These are phyloP conservation scores for Drosophila algonquin DNA, from an alignment of 2,888 invertebrate genomes.

Conservation along the genomic window DNA sequence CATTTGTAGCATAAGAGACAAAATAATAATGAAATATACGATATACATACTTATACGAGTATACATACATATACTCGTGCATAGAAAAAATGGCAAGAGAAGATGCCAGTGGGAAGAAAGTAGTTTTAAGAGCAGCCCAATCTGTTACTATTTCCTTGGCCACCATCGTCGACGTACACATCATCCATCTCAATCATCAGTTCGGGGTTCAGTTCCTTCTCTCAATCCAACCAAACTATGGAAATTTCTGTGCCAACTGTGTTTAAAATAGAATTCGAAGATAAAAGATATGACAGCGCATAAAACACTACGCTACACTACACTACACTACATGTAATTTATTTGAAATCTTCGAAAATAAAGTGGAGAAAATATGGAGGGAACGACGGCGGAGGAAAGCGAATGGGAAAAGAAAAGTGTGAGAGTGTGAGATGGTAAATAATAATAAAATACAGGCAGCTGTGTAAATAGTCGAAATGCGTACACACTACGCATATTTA, in stretches of 20 bases:
- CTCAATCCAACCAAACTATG: constrained; percentile 48
- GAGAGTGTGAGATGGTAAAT: constrained; percentile 44
- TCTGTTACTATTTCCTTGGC: constrained; percentile 36
- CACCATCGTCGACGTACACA: constrained; percentile 32
- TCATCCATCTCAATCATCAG: constrained; percentile 40
- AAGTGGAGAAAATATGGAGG: constrained; percentile 31
- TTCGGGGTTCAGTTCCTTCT: constrained; percentile 69
- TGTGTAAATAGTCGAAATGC: constrained; percentile 74
- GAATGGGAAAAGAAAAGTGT: not conserved
- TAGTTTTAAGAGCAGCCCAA: constrained; percentile 39
- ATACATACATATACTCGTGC: not conserved
- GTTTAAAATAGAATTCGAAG: constrained; percentile 58
- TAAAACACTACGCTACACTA: constrained; percentile 55
- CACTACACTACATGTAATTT: constrained; percentile 58
- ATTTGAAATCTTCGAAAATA: constrained; percentile 49
- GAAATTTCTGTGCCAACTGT: constrained; percentile 75
- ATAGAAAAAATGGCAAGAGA: constrained; percentile 24
- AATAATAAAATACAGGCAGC: constrained; percentile 62
- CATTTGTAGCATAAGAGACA: constrained; percentile 11
- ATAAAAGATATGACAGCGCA: constrained; percentile 53
- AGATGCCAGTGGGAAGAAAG: constrained; percentile 11
- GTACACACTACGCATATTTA: constrained; percentile 54
- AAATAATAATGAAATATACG: constrained; percentile 26
- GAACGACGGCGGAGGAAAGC: constrained; percentile 15
- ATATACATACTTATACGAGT: constrained; percentile 18